Base-by-base conservation (phyloP, 2,888 invertebrate species). In the Eustalomyia histrio region DNA sequence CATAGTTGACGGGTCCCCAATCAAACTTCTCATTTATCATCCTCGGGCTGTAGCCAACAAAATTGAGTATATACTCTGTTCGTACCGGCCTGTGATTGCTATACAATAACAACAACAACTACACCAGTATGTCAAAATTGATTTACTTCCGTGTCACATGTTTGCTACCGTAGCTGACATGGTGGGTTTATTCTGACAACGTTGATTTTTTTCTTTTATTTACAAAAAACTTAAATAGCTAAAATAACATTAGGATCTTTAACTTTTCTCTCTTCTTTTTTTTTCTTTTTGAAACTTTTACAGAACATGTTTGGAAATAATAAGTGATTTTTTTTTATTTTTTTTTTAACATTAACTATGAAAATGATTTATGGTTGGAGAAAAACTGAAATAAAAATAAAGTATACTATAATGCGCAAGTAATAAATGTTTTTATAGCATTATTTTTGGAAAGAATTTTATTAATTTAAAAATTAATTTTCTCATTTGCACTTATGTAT, bases 111-210 rank as follows among this genome's bases (percentile, higher is more conserved):
- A 24, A 24, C 43, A 18, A 43, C n/a, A 35, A 14, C 21, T n/a
- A 43, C 21, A 47, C 14, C 52, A 68, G 55, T 63, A 18, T 79
- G 64, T 79, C 79, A 69, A 65, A 74, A 64, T 57, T 65, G 55
- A 71, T 79, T 74, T 69, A 74, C 64, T 52, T 79, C 53, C 69
- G 61, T 65, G 67, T 75, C 74, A 79, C 60, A 65, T 52, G 53
- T 79, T 74, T 65, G 64, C 53, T 12, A 52, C 50, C 29, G 29
- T 61, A 35, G 53, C 65, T 69, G 64, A 79, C 65, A 61, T 43
- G 57, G 29, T 39, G 39, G 24, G 53, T 67, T 71, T 61, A n/a
- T 52, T 65, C 17, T 43, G 43, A 43, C 14, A 43, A 2, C 12
- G 43, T 43, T 43, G 14, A 43, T 14, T 43, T 43, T 43, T 33